Evolutionary conservation across 1,140 invertebrate species (phyloP).

Genomic region (Eumeta japonica): DNA sequence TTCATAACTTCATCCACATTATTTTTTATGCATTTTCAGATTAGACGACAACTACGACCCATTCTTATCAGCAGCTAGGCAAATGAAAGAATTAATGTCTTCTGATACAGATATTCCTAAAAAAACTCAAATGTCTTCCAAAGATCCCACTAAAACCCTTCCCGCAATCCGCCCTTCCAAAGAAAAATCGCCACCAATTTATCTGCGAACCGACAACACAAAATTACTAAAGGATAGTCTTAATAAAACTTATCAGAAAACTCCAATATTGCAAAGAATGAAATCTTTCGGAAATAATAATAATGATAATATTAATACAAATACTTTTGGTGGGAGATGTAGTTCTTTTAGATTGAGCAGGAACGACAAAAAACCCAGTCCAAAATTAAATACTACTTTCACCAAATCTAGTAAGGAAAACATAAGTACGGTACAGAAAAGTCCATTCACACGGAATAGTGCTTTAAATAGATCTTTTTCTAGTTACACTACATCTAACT

Average conservation of each 20-base stretch:
- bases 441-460: slow-evolving; percentile 35
- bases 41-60: slow-evolving; percentile 51
- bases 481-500: slow-evolving; percentile 40
- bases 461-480: slow-evolving; percentile 46
- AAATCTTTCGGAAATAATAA: slow-evolving; percentile 52
- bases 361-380: slow-evolving; percentile 45
- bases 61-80: slow-evolving; percentile 50
- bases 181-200: slow-evolving; percentile 27
- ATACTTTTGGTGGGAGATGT: slow-evolving; percentile 38
- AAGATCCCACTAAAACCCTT: slow-evolving; percentile 44
- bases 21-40: slow-evolving; percentile 29
- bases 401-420: slow-evolving; percentile 54
- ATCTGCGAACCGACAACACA: slow-evolving; percentile 29
- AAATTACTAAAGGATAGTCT: slow-evolving; percentile 52
- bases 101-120: slow-evolving; percentile 51
- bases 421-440: slow-evolving; percentile 36
- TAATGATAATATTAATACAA: slow-evolving; percentile 33
- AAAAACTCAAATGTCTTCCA: slow-evolving; percentile 34
- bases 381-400: slow-evolving; percentile 46
- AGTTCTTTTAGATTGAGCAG: slow-evolving; percentile 48
- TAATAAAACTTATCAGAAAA: slow-evolving; percentile 52
- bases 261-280: slow-evolving; percentile 49
- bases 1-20: slow-evolving; percentile 5
- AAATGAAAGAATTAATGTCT: slow-evolving; percentile 56
- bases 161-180: slow-evolving; percentile 34